Percentiles rank a stretch among this genome's conserved stretches.
phyloP scores from a whole-genome alignment of 1,140 invertebrate species.

The Zophobas atratus region DNA sequence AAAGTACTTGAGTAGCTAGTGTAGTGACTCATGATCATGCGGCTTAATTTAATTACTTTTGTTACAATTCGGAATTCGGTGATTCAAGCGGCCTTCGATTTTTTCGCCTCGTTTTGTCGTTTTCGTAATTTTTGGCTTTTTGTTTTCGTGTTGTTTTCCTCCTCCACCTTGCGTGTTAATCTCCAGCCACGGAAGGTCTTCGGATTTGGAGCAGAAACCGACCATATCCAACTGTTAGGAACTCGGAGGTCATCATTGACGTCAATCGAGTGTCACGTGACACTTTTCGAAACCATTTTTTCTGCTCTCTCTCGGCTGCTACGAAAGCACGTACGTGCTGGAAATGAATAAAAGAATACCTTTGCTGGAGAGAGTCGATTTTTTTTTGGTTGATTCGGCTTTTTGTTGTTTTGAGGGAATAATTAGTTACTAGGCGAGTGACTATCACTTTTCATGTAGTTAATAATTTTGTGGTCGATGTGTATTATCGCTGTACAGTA shows the following conservation, averaged over 20 bases:
- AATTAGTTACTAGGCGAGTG: no score
- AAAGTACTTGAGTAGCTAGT: neutral
- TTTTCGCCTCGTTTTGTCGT: neutral
- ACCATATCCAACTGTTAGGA: slow-evolving; percentile 50
- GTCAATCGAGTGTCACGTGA: slow-evolving; percentile 46
- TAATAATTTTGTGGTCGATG: no score
- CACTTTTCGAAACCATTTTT: slow-evolving; percentile 48
- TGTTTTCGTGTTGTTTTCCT: neutral
- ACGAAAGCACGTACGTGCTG: neutral
- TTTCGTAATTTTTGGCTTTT: slow-evolving; percentile 1
- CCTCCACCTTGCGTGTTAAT: neutral
- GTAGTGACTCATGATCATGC: slow-evolving; percentile 1
- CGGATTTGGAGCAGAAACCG: slow-evolving; percentile 50
- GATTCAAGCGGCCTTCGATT: slow-evolving; percentile 1
- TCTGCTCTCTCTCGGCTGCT: slow-evolving; percentile 13
- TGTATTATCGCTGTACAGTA: no score
- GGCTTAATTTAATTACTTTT: slow-evolving; percentile 2
- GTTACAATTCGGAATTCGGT: neutral
- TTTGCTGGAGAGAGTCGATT: neutral
- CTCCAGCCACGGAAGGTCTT: slow-evolving; percentile 40
- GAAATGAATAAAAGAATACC: slow-evolving; percentile 4
- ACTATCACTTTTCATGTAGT: no score
- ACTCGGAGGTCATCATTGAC: slow-evolving; percentile 52
- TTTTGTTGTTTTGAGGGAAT: no score
- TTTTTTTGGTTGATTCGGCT: neutral